phyloP scores from a whole-genome alignment of 2,888 invertebrate genomes.

The Scaptomyza flava region DNA sequence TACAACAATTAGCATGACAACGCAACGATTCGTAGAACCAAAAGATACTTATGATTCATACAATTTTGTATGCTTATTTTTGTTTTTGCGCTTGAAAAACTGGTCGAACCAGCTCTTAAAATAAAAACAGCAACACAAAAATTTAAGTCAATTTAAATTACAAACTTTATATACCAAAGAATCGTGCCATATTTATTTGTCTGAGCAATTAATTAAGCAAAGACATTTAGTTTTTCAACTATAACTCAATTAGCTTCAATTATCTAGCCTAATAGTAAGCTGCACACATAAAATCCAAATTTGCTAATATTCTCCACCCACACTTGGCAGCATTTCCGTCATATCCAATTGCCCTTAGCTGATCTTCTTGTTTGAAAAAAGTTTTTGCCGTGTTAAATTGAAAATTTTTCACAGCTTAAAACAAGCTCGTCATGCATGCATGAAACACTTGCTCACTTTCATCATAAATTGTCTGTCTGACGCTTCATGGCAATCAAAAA shows the following conservation, averaged over 20 bases:
- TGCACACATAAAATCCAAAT: neutral
- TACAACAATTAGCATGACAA: constrained; percentile 59
- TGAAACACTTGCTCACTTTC: constrained; percentile 43
- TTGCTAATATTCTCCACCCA: constrained; percentile 2
- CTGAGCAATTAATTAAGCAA: constrained; percentile 52
- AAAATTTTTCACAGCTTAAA: constrained; percentile 16
- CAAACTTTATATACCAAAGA: constrained; percentile 1
- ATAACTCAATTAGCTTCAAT: constrained; percentile 75
- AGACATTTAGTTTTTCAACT: constrained; percentile 53
- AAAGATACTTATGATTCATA: constrained; percentile 40
- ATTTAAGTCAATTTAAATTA: constrained; percentile 31
- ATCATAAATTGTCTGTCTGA: constrained; percentile 36
- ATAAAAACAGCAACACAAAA: constrained; percentile 1
- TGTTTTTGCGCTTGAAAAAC: constrained; percentile 18
- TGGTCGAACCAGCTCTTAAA: constrained; percentile 46
- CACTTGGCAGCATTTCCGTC: constrained; percentile 45
- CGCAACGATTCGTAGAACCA: constrained; percentile 42
- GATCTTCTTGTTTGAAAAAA: constrained; percentile 25
- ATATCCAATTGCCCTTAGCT: constrained; percentile 35
- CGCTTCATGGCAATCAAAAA: constrained; percentile 49
- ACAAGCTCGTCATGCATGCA: constrained; percentile 50
- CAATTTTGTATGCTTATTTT: neutral
- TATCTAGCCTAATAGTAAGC: constrained; percentile 33
- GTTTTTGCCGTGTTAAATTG: constrained; percentile 35
- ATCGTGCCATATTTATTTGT: constrained; percentile 2